Evolutionary conservation across 2,113 vertebrate genomes (phyloP).

Genomic region (Fulmarus glacialis): DNA sequence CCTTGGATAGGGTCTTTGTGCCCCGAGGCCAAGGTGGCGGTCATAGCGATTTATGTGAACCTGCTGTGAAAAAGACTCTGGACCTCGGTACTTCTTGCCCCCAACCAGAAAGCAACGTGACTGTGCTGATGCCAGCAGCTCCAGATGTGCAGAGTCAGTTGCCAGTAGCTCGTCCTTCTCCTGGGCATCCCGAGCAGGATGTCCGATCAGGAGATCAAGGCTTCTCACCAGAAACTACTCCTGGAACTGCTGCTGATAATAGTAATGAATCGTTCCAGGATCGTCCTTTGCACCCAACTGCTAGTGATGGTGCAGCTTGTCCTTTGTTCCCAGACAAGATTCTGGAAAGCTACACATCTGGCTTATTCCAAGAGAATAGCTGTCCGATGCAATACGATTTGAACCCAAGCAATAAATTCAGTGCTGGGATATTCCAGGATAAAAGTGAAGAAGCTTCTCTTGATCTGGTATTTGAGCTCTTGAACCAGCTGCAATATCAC

Average conservation of each 20-base stretch:
- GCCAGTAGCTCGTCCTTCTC: conserved; percentile 54
- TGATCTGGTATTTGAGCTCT: conserved; percentile 94
- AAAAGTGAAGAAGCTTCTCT: conserved; percentile 97
- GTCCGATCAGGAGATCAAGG: conserved; percentile 66
- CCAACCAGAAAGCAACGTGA: conserved; percentile 72
- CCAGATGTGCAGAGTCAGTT: conserved; percentile 57
- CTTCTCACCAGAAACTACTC: conserved; percentile 69
- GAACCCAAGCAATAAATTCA: conserved; percentile 72
- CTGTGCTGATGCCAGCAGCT: conserved; percentile 70
- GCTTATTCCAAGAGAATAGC: conserved; percentile 74
- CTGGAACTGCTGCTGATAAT: conserved; percentile 62
- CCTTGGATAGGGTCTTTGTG: conserved; percentile 89
- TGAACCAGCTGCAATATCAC: conserved; percentile 98
- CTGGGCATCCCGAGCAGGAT: conserved; percentile 63
- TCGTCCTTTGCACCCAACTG: conserved; percentile 70
- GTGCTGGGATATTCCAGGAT: conserved; percentile 91
- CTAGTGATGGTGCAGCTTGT: conserved; percentile 70
- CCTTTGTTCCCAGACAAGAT: conserved; percentile 82
- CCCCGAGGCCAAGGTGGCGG: conserved; percentile 77
- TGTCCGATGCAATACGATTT: conserved; percentile 77
- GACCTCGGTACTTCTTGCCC: conserved; percentile 81
- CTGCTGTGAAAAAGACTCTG: conserved; percentile 85
- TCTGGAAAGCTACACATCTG: conserved; percentile 82
- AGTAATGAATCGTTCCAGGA: conserved; percentile 74
- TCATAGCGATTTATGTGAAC: conserved; percentile 81